phyloP scores from a whole-genome alignment of 2,888 invertebrate species.

The Gnatocerus cornutus region DNA sequence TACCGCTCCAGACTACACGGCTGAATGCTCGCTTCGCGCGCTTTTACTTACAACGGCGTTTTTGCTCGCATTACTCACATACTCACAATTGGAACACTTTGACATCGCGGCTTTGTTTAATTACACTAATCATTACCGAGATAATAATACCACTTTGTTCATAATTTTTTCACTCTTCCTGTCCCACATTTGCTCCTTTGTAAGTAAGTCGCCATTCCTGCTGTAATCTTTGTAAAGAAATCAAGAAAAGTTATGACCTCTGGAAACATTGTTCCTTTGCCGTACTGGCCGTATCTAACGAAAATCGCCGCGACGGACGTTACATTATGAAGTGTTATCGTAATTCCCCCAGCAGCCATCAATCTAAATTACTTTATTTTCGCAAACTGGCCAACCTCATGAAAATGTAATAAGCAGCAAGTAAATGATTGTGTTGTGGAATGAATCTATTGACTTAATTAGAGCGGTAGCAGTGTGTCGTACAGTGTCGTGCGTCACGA shows the following conservation, averaged over 20 bases:
- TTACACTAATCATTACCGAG: too few species aligned
- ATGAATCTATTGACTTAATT: slow-evolving; percentile 53
- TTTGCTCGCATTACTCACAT: slow-evolving; percentile 3
- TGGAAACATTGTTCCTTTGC: slow-evolving; percentile 7
- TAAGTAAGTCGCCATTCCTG: too few species aligned
- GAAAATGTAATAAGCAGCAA: slow-evolving; percentile 51
- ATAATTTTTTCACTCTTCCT: too few species aligned
- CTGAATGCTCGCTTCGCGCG: slow-evolving; percentile 13
- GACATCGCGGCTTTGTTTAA: too few species aligned
- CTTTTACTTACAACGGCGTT: background rate
- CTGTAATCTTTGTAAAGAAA: too few species aligned
- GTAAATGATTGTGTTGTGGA: slow-evolving; percentile 51
- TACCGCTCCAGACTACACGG: slow-evolving; percentile 18
- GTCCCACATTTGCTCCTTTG: too few species aligned
- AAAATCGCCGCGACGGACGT: slow-evolving; percentile 10
- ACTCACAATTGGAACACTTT: background rate
- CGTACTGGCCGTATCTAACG: background rate
- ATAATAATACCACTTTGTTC: too few species aligned
- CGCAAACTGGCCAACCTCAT: slow-evolving; percentile 50
- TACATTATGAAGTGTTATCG: slow-evolving; percentile 33
- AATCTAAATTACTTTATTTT: slow-evolving; percentile 53
- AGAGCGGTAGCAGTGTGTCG: slow-evolving; percentile 46
- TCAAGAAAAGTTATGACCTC: too few species aligned
- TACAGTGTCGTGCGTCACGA: slow-evolving; percentile 52
- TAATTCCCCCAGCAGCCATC: slow-evolving; percentile 40